Percentiles rank a stretch among this genome's conserved stretches.
phyloP scores from a whole-genome alignment of 1,140 invertebrate species.

The Steinernema khuongi region DNA sequence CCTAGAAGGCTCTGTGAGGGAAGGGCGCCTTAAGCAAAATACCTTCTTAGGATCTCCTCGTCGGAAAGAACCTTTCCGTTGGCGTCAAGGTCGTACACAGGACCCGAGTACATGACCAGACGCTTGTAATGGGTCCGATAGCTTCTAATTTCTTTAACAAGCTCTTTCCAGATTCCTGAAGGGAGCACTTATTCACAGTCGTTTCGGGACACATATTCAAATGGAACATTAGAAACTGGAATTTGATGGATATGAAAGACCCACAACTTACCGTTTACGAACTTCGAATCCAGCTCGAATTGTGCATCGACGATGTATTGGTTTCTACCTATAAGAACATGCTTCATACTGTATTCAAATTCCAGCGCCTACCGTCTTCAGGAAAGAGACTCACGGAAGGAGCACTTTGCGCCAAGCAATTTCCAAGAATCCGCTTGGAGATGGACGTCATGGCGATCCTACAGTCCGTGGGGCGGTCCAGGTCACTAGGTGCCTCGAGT shows the following conservation, averaged over 20 bases:
- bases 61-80: background rate
- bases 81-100: background rate
- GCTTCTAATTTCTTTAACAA: background rate
- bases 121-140: background rate
- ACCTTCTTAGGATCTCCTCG: slow-evolving; percentile 3
- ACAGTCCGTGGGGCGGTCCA: background rate
- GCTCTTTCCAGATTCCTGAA: background rate
- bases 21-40: background rate
- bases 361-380: background rate
- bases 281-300: background rate
- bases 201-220: too few species aligned
- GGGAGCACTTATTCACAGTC: background rate
- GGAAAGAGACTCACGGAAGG: background rate
- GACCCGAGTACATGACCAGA: slow-evolving; percentile 11
- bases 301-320: background rate
- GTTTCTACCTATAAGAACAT: background rate
- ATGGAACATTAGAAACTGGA: too few species aligned
- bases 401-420: background rate
- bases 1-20: background rate
- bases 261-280: background rate
- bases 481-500: background rate
- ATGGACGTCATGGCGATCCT: background rate
- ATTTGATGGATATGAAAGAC: too few species aligned
- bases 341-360: background rate
- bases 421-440: background rate